Evolutionary conservation across 2,888 invertebrate species (phyloP), one percentile per base, ranked within the genome.

Genomic region (Anaspis maculata): DNA sequence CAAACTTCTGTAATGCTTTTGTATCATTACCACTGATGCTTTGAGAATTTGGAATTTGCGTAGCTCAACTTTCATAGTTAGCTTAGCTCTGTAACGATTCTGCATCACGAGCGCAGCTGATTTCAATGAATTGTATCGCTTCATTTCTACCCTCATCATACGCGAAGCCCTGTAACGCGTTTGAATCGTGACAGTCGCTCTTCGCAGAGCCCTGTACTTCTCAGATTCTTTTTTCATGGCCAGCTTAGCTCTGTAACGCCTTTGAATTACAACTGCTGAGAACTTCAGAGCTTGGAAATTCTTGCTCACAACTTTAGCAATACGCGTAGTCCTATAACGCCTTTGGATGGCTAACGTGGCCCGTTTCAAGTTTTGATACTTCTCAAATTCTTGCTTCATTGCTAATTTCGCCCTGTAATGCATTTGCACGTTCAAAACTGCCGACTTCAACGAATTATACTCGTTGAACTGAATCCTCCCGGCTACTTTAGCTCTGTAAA

Each of bases 391-490:
- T 26, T 46, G 48, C 33, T 57, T 62, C 59, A 69, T 69, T 12
- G 59, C 31, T 12, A 55, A 56, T 3, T 58, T 54, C 1, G 72
- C 70, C 45, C 69, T 67, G 49, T 71, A 67, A 54, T 64, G 67
- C 29, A 54, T 61, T 45, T 79, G 79, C 27, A 78, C 54, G 2
- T 43, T 42, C 10, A 70, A 56, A 12, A 67, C 62, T 3, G 66
- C 54, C 12, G 57, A 49, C 24, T 62, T 67, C 39, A 37, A 12
- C 42, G 44, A 55, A 62, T 15, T 7, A 23, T 28, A 38, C 10
- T 34, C 27, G 13, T 13, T 27, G 19, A 15, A 42, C 3, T 46
- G 34, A 15, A 21, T n/a, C 19, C 47, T 38, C 14, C 57, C 65
- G 10, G 64, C 52, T 19, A 42, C 59, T 52, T 42, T 59, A 52